phyloP scores from a whole-genome alignment of 2,113 vertebrate genomes.

The Rhinopithecus roxellana region DNA sequence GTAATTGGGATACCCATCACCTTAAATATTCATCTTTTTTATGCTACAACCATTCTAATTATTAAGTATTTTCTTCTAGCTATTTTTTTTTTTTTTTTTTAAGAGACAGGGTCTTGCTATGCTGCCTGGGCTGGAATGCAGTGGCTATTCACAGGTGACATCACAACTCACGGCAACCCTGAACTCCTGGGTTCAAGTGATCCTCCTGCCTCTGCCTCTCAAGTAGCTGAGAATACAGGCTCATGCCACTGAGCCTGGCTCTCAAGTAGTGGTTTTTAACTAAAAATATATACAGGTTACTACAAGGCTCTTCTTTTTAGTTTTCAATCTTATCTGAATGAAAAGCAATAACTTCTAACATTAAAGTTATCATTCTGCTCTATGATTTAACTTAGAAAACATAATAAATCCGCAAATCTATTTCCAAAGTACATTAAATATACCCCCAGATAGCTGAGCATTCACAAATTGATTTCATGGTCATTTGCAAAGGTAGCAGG shows the following conservation, averaged over 20 bases:
- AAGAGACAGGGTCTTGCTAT: neutral
- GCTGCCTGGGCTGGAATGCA: neutral
- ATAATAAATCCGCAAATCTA: neutral
- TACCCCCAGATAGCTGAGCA: neutral
- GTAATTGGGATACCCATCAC: neutral
- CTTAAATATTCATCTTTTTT: neutral
- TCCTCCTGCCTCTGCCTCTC: neutral
- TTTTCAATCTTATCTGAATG: neutral
- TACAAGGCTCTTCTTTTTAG: neutral
- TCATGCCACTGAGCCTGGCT: neutral
- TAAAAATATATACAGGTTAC: neutral
- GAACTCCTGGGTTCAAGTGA: neutral
- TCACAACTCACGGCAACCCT: neutral
- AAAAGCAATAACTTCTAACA: conserved; percentile 28
- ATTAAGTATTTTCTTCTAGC: neutral
- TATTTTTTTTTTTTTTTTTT: neutral
- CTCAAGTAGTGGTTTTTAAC: neutral
- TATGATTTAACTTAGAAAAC: conserved; percentile 5
- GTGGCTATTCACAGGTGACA: neutral
- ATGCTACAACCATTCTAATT: neutral
- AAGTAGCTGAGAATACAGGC: neutral
- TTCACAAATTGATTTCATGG: neutral
- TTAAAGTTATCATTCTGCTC: conserved; percentile 28
- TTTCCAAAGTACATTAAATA: neutral
- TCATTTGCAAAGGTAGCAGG: neutral